Conservation (phyloP, 1,140 invertebrate species). For the Tetraneura akinire region DNA sequence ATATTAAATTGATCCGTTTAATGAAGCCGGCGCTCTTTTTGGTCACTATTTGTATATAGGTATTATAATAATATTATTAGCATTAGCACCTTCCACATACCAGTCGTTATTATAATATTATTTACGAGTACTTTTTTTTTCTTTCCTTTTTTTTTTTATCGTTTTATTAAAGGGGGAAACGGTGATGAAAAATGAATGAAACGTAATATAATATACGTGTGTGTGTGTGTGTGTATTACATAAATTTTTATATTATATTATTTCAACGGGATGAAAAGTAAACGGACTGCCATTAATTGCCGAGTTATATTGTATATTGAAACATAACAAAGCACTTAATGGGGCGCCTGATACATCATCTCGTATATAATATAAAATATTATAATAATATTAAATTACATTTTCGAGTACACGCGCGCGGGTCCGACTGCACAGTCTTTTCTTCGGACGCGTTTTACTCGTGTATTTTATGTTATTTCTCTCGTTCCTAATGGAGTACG, state of each 20-base stretch:
- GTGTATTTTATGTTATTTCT: too few relatives aligned
- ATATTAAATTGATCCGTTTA: conserved; percentile 16
- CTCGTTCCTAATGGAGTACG: too few relatives aligned
- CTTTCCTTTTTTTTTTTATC: too few relatives aligned
- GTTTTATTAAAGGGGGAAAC: conserved; percentile 43
- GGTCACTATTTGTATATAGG: too few relatives aligned
- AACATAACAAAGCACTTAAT: conserved; percentile 51
- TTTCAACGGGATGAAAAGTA: not conserved
- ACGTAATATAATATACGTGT: too few relatives aligned
- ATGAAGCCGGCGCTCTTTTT: not conserved
- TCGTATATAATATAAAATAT: not conserved
- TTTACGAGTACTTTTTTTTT: too few relatives aligned
- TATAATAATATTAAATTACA: conserved; percentile 7
- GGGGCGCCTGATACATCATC: conserved; percentile 24
- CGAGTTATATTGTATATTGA: conserved; percentile 40
- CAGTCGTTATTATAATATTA: not conserved
- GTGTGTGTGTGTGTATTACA: not conserved
- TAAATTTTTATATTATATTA: not conserved
- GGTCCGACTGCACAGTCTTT: too few relatives aligned
- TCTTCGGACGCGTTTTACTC: too few relatives aligned
- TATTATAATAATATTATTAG: too few relatives aligned
- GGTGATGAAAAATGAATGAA: not conserved
- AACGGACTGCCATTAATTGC: conserved; percentile 31
- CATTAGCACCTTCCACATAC: conserved; percentile 26
- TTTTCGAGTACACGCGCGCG: not conserved